Evolutionary conservation across 2,888 invertebrate species (phyloP), one percentile per base, ranked within the genome.

Genomic region (Hofmannophila pseudospretella): DNA sequence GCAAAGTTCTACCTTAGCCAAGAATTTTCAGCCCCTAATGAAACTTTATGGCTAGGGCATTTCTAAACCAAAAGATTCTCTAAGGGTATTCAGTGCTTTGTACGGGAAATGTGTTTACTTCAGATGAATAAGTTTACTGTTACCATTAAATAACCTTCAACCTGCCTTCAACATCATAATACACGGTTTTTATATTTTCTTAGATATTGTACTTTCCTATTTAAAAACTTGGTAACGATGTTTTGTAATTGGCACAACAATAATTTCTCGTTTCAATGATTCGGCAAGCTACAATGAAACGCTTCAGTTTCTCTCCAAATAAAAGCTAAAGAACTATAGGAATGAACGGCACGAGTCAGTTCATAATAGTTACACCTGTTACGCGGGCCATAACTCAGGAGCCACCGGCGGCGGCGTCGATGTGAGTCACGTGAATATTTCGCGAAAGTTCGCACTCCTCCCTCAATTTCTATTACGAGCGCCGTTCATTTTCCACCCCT

Each of bases 361-460:
- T 45, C 45, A 44, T 4, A 16, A 10, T 12, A 30, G 16, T 48
- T 60, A 55, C 64, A 67, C 63, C 67, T 69, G 61, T 67, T 67
- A 65, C 68, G 32, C 52, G 41, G 23, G 35, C 40, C 46, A 58
- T 65, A 59, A 58, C 58, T 60, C 54, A 60, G 38, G 29, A 46
- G 34, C 39, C 39, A 44, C 46, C 47, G 49, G 44, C 3, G n/a
- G 22, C 22, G 23, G 23, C n/a, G 23, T n/a, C n/a, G n/a, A n/a
- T 23, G 23, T 23, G 23, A 41, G 42, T 41, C 38, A 38, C 43
- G 46, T 46, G 47, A 53, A 56, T 53, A 45, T 47, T 45, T 41
- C 39, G 43, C 40, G 45, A 49, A 47, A 45, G 33, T 43, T 48
- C 40, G 45, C 45, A 39, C 42, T 45, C 46, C 44, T 37, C 44